These are phyloP conservation scores for Zonitis immaculata DNA, from an alignment of 2,888 invertebrate genomes.

Conservation along the genomic window DNA sequence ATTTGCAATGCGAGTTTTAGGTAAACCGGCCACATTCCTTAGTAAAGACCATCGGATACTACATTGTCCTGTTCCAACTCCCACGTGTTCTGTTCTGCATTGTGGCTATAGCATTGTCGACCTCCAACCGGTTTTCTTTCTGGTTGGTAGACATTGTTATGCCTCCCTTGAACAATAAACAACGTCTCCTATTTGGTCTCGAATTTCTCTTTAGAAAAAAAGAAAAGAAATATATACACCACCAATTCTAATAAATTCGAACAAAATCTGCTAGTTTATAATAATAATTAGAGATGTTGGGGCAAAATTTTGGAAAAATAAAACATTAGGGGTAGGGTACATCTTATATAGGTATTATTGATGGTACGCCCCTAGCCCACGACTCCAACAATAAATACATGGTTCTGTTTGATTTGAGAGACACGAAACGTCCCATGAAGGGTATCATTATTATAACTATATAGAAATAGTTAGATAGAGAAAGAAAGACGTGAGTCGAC, in stretches of 20 bases:
- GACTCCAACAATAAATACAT: conserved; percentile 5
- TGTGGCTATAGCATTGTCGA: conserved; percentile 31
- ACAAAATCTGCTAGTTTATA: too few species aligned
- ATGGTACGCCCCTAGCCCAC: not conserved
- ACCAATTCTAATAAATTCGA: too few species aligned
- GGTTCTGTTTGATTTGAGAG: conserved; percentile 32
- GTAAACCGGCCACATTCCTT: conserved; percentile 35
- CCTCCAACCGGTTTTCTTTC: conserved; percentile 39
- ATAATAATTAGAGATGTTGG: too few species aligned
- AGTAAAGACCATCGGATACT: conserved; percentile 28
- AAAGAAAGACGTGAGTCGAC: conserved; percentile 31
- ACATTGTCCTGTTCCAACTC: conserved; percentile 23
- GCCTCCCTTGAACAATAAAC: conserved; percentile 20
- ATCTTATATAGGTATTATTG: not conserved
- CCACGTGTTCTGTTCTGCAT: conserved; percentile 27
- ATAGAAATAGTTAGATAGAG: conserved; percentile 27
- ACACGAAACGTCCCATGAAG: conserved; percentile 32
- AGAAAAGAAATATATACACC: too few species aligned
- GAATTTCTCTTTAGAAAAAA: too few species aligned
- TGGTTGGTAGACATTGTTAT: conserved; percentile 27
- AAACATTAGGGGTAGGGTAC: not conserved
- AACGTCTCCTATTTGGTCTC: conserved; percentile 19
- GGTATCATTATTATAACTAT: conserved; percentile 40
- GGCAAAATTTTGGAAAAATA: too few species aligned
- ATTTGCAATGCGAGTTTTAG: conserved; percentile 36